Evolutionary conservation across 2,113 vertebrate genomes (phyloP), one percentile per base, ranked within the genome.

Genomic region (Pogona vitticeps): DNA sequence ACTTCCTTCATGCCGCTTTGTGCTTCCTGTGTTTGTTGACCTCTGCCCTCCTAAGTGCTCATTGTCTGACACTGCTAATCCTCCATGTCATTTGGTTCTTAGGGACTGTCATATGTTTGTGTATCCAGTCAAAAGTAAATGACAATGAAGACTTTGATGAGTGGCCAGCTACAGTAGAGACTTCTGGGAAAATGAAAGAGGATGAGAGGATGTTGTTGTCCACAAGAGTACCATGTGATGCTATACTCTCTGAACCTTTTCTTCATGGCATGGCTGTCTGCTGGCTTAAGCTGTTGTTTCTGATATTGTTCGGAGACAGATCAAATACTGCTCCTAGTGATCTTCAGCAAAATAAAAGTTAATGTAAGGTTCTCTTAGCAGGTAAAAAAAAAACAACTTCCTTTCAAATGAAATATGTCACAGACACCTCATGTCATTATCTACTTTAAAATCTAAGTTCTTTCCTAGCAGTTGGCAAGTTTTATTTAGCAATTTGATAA

Each of bases 381-480:
- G 80, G 28, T n/a, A n/a, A 33, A 82, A 71, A 67, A 52, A 82
- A 68, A 46, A 52, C 2, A 14, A 68, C 28, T 67, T 81, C 38
- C 38, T 77, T 82, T 85, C 33, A 71, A 80, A 80, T 80, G 79
- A 83, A 58, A n/a, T 58, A 88, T 0, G 0, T 5, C 78, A 58
- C 38, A 76, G 46, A 59, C 91, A 68, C 10, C 38, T n/a, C 61
- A 46, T 26, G 71, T 20, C 84, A 83, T 28, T 85, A 2, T 17
- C 81, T 1, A 70, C 84, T 89, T 87, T 61, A 79, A 0, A 68
- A 83, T 88, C 90, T 85, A 33, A 6, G 28, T 6, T 88, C 6
- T 67, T 59, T 33, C 12, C 1, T 2, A 80, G 10, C 7, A 67
- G 28, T 86, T 36, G 84, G 56, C 90, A 86, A 76, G 1, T 76